Conservation (phyloP, 2,113 vertebrate genomes). For the Polypterus senegalus region DNA sequence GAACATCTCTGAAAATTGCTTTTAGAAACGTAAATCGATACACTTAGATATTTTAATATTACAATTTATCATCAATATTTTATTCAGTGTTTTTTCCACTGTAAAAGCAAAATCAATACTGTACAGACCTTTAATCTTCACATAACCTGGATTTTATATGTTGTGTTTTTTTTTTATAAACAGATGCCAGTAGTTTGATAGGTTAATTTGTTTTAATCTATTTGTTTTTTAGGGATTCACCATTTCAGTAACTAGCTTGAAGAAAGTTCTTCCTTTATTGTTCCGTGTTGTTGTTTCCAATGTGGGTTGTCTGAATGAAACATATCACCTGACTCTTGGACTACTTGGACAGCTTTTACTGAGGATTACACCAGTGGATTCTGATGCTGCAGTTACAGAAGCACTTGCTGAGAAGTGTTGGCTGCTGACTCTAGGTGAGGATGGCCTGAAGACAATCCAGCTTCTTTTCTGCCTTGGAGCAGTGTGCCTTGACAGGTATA, state of each 20-base stretch:
- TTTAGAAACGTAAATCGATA: no score
- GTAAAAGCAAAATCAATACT: no score
- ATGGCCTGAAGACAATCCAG: constrained; percentile 86
- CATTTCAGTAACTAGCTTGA: constrained; percentile 65
- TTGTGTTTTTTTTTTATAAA: no score
- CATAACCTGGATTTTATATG: no score
- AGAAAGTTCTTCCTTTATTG: constrained; percentile 78
- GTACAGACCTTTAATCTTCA: no score
- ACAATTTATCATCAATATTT: no score
- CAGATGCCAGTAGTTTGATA: not conserved
- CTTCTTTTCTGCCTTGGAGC: constrained; percentile 89
- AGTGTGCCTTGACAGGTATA: constrained; percentile 85
- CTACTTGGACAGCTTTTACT: constrained; percentile 84
- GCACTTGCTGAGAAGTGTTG: constrained; percentile 74
- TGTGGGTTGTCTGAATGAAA: constrained; percentile 85
- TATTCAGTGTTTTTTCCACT: no score
- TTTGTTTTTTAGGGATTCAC: constrained; percentile 45
- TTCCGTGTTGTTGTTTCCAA: constrained; percentile 89
- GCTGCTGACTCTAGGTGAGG: constrained; percentile 58
- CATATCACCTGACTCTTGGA: constrained; percentile 84
- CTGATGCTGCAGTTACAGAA: constrained; percentile 70
- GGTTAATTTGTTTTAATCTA: not conserved
- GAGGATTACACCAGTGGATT: constrained; percentile 65
- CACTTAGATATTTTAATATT: no score
- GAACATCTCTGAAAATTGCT: no score